phyloP scores from a whole-genome alignment of 1,140 invertebrate species.

The Lethrus apterus region DNA sequence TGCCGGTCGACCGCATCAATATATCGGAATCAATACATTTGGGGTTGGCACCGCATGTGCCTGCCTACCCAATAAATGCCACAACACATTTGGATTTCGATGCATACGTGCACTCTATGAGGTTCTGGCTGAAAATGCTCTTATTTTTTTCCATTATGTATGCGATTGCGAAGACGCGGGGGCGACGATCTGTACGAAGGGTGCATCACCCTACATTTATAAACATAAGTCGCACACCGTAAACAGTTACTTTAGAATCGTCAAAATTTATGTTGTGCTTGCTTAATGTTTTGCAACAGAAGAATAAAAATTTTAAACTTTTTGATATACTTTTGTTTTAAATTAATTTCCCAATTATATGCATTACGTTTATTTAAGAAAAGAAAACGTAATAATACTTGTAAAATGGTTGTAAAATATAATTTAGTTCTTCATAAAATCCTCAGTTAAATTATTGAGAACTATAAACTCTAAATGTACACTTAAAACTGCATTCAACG shows the following conservation, averaged over 20 bases:
- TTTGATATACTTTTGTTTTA: background rate
- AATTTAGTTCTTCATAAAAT: too few species aligned
- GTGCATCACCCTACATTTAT: background rate
- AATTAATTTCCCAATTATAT: slow-evolving; percentile 2
- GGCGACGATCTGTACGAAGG: background rate
- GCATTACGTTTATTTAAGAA: too few species aligned
- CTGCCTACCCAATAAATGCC: slow-evolving; percentile 17
- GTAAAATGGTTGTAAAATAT: too few species aligned
- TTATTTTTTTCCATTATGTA: slow-evolving; percentile 13
- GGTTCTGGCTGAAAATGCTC: slow-evolving; percentile 1
- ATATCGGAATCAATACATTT: slow-evolving; percentile 19
- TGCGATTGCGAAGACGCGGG: background rate
- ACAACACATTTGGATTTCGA: slow-evolving; percentile 12
- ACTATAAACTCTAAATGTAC: slow-evolving; percentile 7
- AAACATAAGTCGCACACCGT: background rate
- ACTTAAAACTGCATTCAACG: slow-evolving; percentile 9
- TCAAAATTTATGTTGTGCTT: too few species aligned
- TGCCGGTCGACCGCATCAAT: slow-evolving; percentile 17
- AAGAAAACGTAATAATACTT: too few species aligned
- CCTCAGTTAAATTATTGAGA: slow-evolving; percentile 14
- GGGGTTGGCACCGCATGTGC: slow-evolving; percentile 19
- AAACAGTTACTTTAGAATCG: too few species aligned
- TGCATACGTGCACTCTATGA: slow-evolving; percentile 6
- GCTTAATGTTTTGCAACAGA: background rate
- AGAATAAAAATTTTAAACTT: background rate